Evolutionary conservation across 1,140 invertebrate species (phyloP).

Genomic region (Himalopsyche phryganea): DNA sequence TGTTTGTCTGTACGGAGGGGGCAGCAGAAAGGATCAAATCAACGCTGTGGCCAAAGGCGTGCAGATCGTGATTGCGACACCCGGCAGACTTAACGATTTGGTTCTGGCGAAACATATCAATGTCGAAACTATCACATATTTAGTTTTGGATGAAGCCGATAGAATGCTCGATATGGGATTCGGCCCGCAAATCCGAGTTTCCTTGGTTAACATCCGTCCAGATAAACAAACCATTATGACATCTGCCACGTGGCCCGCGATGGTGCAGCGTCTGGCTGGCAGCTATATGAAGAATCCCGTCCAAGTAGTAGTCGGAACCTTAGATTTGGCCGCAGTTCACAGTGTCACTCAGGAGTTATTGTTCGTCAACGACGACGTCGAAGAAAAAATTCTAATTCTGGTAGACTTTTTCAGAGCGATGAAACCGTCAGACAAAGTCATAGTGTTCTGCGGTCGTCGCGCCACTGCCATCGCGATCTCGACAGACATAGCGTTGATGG

Average conservation of each 20-base stretch:
- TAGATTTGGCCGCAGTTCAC: constrained; percentile 82
- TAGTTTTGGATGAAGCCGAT: constrained; percentile 92
- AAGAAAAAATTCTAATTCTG: constrained; percentile 40
- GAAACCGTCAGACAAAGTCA: constrained; percentile 71
- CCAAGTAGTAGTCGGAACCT: constrained; percentile 82
- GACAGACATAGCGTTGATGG: constrained; percentile 68
- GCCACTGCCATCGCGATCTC: constrained; percentile 75
- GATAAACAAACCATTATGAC: constrained; percentile 86
- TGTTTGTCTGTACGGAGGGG: constrained; percentile 87
- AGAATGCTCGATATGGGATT: constrained; percentile 86
- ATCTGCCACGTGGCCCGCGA: constrained; percentile 83
- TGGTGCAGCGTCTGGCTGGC: constrained; percentile 75
- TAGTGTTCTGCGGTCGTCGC: constrained; percentile 87
- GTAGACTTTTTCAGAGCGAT: constrained; percentile 63
- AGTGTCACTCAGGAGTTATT: constrained; percentile 74
- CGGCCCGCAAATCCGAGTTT: constrained; percentile 82
- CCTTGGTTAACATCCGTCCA: constrained; percentile 71
- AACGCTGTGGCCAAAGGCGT: constrained; percentile 66
- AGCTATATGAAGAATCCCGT: constrained; percentile 85
- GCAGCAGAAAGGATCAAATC: constrained; percentile 72
- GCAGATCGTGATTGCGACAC: constrained; percentile 87
- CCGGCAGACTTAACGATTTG: constrained; percentile 83
- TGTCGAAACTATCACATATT: constrained; percentile 73
- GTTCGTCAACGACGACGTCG: constrained; percentile 64
- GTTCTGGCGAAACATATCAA: constrained; percentile 62